A percentile compares a stretch with the other conserved stretches of the same genome.
phyloP scores from a whole-genome alignment of 2,797 vertebrate genomes.

The Acrossocheilus wenchowensis region DNA sequence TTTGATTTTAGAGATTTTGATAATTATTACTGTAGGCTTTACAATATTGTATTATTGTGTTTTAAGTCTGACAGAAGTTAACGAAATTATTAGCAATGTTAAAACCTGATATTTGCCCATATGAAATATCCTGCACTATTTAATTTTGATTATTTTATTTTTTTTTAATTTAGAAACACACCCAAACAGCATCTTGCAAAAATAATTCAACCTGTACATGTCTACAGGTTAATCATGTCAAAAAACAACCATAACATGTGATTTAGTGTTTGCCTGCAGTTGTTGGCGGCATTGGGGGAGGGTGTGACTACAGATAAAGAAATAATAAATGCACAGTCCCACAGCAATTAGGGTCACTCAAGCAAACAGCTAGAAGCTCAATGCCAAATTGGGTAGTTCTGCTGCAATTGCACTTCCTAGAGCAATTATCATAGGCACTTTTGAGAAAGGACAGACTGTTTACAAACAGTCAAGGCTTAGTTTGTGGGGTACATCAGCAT shows the following conservation, averaged over 20 bases:
- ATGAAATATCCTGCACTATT: no score
- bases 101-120: background rate
- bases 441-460: conserved; percentile 91
- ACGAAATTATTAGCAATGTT: background rate
- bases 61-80: background rate
- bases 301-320: conserved; percentile 79
- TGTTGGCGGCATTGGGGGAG: conserved; percentile 78
- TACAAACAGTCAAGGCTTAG: conserved; percentile 84
- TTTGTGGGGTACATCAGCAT: conserved; percentile 55
- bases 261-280: conserved; percentile 78
- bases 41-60: no score
- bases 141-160: background rate
- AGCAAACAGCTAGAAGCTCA: conserved; percentile 80
- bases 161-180: conserved; percentile 61
- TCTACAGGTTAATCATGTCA: conserved; percentile 81
- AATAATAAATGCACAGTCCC: conserved; percentile 79
- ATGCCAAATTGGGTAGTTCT: conserved; percentile 89
- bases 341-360: conserved; percentile 86
- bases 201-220: conserved; percentile 78
- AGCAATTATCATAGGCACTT: conserved; percentile 81
- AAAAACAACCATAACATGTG: conserved; percentile 74
- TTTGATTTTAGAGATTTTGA: background rate
- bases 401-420: conserved; percentile 87
- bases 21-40: background rate
- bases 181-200: conserved; percentile 74